A percentile compares a stretch with the other conserved stretches of the same genome.
Conservation (phyloP, 2,113 vertebrate genomes). For the Oryzias melastigma region DNA sequence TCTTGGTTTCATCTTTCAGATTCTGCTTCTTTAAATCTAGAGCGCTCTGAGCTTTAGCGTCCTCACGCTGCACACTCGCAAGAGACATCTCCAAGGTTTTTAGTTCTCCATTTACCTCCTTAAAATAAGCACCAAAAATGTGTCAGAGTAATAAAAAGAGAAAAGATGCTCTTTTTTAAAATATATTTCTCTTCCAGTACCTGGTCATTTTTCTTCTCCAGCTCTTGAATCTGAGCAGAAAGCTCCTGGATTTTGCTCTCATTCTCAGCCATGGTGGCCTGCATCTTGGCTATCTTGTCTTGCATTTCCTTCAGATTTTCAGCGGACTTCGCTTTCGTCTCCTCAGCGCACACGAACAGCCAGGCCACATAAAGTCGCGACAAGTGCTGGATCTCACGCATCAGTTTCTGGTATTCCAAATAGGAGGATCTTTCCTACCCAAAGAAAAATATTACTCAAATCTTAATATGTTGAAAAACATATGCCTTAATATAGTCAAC, state of each 20-base stretch:
- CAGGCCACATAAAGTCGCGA: conserved; percentile 85
- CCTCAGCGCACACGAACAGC: conserved; percentile 86
- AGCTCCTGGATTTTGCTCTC: conserved; percentile 81
- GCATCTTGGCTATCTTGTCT: conserved; percentile 74
- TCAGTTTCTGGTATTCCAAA: conserved; percentile 91
- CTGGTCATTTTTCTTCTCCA: conserved; percentile 86
- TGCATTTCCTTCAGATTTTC: conserved; percentile 83
- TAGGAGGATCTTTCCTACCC: conserved; percentile 86
- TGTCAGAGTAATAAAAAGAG: not conserved
- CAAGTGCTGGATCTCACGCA: conserved; percentile 85
- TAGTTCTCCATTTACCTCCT: conserved; percentile 83
- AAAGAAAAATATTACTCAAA: not conserved
- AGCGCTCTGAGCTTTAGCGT: conserved; percentile 85
- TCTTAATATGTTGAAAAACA: not conserved
- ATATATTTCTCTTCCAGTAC: conserved; percentile 53
- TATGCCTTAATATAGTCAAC: too few relatives aligned
- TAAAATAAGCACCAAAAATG: conserved; percentile 10
- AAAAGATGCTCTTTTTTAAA: not conserved
- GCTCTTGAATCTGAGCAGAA: conserved; percentile 78
- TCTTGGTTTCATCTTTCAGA: conserved; percentile 84
- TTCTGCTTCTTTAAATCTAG: conserved; percentile 90
- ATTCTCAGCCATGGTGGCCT: conserved; percentile 76
- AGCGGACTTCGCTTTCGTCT: conserved; percentile 80
- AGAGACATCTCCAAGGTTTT: conserved; percentile 80
- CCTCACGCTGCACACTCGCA: conserved; percentile 82